Evolutionary conservation across 1,140 invertebrate species (phyloP), one percentile per base, ranked within the genome.

Genomic region (Drosophila persimilis): DNA sequence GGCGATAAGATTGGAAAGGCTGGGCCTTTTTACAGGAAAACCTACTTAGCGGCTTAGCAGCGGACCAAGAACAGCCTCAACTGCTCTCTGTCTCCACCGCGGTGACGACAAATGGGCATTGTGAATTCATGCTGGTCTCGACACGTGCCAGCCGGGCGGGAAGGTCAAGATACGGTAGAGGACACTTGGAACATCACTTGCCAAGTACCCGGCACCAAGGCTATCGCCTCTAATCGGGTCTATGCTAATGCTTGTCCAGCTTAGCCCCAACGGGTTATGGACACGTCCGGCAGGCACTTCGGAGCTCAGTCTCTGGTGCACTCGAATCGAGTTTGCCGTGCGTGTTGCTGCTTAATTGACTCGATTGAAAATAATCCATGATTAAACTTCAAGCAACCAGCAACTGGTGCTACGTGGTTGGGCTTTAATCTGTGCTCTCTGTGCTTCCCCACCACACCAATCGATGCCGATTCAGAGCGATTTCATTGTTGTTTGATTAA

Each of bases 31-130:
- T 52, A 62, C 39, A 48, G 61, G 31, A 53, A 64, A 73, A 61
- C 65, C 80, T 72, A 83, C 80, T 84, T 84, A 84, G 76, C 61
- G 75, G 61, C 61, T 80, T 81, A 73, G 67, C 48, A 35, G 11
- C 15, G 52, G 51, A n/a, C 53, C 48, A 45, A 9, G 55, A 43
- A 45, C n/a, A 13, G 35, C n/a, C 17, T 13, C 15, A 9, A 17
- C 17, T 29, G 44, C 48, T 58, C 46, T 63, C 46, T 39, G 17
- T 17, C 41, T 46, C 46, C n/a, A 15, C 45, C 43, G 65, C 53
- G 67, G 60, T 80, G 80, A 26, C 77, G 80, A 83, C 80, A 85
- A 83, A 72, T 80, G 59, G 62, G 43, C 77, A 85, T 83, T 83
- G 80, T 73, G 80, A 84, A 83, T 83, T 83, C 80, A 83, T 83